A percentile compares a stretch with the other conserved stretches of the same genome.
Evolutionary conservation across 2,113 vertebrate genomes (phyloP).

Genomic region (Athene cunicularia): DNA sequence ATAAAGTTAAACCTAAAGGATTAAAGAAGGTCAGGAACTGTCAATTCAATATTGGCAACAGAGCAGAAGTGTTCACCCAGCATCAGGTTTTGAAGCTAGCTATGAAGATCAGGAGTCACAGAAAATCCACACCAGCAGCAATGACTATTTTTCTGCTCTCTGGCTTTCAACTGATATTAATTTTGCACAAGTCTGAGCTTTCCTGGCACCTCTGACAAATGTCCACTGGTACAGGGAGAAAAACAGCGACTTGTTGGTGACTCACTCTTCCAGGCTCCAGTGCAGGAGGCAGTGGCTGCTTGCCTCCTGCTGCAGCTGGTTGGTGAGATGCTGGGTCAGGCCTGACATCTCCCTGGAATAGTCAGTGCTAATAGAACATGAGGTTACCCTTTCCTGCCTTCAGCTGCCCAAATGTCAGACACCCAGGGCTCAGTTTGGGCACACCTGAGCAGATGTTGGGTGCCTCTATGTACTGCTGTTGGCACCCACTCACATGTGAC

Average conservation of each 20-base stretch:
- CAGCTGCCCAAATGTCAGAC: background rate
- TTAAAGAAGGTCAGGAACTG: slow-evolving; percentile 64
- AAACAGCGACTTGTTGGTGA: background rate
- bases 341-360: background rate
- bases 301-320: background rate
- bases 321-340: background rate
- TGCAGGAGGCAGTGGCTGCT: background rate
- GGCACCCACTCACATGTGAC: background rate
- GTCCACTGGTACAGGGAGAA: background rate
- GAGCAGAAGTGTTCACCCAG: background rate
- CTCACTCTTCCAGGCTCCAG: rapidly evolving
- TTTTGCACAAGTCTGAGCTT: background rate
- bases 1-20: slow-evolving; percentile 63
- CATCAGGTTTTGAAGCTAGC: slow-evolving; percentile 33
- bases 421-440: background rate
- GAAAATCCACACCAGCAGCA: background rate
- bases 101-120: background rate
- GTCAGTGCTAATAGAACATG: background rate
- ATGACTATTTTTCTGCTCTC: background rate
- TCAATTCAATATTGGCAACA: slow-evolving; percentile 16
- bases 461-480: background rate
- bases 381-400: background rate
- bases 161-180: background rate
- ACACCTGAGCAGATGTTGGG: rapidly evolving
- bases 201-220: background rate